Evolutionary conservation across 2,113 vertebrate genomes (phyloP).

Genomic region (Mionectes macconnelli): DNA sequence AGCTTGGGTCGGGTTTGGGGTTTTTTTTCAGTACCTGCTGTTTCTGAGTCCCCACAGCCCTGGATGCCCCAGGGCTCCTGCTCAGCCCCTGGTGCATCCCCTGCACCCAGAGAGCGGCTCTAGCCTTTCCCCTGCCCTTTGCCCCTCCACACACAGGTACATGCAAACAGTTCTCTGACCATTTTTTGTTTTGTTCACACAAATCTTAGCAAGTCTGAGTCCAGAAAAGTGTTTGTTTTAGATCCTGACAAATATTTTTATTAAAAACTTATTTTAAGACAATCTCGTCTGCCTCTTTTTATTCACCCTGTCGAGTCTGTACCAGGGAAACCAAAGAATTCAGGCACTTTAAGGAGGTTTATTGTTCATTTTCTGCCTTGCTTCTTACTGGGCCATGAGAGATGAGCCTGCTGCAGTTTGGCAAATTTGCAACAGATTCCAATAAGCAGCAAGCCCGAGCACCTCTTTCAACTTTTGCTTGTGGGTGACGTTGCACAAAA

Average conservation of each 20-base stretch:
- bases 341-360: not conserved
- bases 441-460: not conserved
- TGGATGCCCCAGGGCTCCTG: not conserved
- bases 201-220: constrained; percentile 34
- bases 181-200: not conserved
- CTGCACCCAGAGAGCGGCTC: not conserved
- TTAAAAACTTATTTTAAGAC: constrained; percentile 69
- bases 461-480: not conserved
- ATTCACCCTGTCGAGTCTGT: rapidly evolving
- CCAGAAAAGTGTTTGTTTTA: constrained; percentile 49
- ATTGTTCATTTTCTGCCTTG: not conserved
- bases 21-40: not conserved
- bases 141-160: not conserved
- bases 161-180: not conserved
- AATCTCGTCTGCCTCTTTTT: not conserved
- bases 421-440: not conserved
- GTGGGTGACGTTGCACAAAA: rapidly evolving
- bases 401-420: not conserved
- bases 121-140: not conserved
- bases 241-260: constrained; percentile 68
- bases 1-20: not conserved
- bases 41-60: not conserved
- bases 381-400: not conserved
- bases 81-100: not conserved
- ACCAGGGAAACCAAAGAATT: not conserved